Percentiles rank a stretch among this genome's conserved stretches.
Evolutionary conservation across 92 coral and sea anemone genomes (phyloP).

Genomic region (Heliopora coerulea): DNA sequence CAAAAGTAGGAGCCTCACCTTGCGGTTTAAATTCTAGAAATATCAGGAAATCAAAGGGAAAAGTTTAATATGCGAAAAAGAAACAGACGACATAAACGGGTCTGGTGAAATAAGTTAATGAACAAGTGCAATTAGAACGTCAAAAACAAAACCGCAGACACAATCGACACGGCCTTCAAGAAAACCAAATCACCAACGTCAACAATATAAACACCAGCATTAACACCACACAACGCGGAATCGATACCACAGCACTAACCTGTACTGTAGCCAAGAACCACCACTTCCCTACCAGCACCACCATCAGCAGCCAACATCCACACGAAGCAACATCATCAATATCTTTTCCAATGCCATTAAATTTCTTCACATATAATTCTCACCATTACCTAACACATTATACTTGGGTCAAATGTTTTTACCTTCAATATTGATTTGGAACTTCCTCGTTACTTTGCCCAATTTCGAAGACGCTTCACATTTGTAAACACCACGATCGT

Average conservation of each 20-base stretch:
- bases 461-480: constrained; percentile 79
- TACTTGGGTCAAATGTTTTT: constrained; percentile 1
- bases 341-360: neutral
- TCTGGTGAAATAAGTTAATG: too few species aligned
- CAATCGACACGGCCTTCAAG: too few species aligned
- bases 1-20: constrained; percentile 80
- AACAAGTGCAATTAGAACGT: too few species aligned
- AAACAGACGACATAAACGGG: neutral
- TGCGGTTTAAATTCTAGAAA: constrained; percentile 66
- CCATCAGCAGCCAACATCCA: neutral
- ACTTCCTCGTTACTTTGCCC: constrained; percentile 71
- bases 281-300: neutral
- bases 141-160: too few species aligned
- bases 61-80: neutral
- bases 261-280: too few species aligned
- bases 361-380: neutral
- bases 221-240: too few species aligned
- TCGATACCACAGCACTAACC: too few species aligned
- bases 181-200: neutral
- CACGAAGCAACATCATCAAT: neutral
- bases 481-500: constrained; percentile 81
- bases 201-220: neutral
- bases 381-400: constrained; percentile 2
- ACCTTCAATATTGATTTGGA: constrained; percentile 86
- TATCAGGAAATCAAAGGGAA: constrained; percentile 1